Conservation (phyloP, 1,140 invertebrate genomes). For the Cyphomyrmex costatus region DNA sequence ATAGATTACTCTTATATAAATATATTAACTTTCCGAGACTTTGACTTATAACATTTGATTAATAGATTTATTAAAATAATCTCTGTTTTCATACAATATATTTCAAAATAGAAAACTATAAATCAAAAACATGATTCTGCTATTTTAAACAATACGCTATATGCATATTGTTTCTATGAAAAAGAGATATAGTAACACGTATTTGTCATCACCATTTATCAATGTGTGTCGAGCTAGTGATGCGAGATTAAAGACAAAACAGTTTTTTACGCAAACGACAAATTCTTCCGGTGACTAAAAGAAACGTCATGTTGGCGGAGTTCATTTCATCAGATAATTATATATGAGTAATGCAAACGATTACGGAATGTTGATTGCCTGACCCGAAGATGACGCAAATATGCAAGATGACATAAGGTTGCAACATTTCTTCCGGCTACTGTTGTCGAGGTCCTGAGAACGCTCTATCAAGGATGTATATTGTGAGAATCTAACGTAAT, state of each 20-base stretch:
- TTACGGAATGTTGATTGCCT: conserved; percentile 46
- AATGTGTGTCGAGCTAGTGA: neutral
- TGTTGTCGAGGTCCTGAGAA: conserved; percentile 31
- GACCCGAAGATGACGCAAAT: conserved; percentile 46
- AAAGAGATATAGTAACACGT: neutral
- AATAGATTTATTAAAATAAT: neutral
- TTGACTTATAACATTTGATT: neutral
- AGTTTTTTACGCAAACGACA: conserved; percentile 46
- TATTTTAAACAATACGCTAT: neutral
- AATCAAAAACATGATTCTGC: neutral
- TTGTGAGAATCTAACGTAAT: neutral
- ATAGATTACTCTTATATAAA: neutral
- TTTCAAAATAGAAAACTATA: neutral
- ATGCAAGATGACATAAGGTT: conserved; percentile 43
- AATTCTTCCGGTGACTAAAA: conserved; percentile 52
- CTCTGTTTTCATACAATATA: neutral
- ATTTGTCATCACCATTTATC: conserved; percentile 24
- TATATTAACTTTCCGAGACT: neutral
- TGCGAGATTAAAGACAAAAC: neutral
- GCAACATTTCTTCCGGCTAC: conserved; percentile 46
- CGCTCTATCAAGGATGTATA: conserved; percentile 13
- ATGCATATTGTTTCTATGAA: conserved; percentile 4
- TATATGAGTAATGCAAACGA: conserved; percentile 40
- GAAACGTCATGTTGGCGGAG: neutral
- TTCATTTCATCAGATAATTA: conserved; percentile 38